A percentile compares a stretch with the other conserved stretches of the same genome.
These are phyloP conservation scores for Monomorium pharaonis DNA, from an alignment of 1,140 invertebrate genomes.

Conservation along the genomic window DNA sequence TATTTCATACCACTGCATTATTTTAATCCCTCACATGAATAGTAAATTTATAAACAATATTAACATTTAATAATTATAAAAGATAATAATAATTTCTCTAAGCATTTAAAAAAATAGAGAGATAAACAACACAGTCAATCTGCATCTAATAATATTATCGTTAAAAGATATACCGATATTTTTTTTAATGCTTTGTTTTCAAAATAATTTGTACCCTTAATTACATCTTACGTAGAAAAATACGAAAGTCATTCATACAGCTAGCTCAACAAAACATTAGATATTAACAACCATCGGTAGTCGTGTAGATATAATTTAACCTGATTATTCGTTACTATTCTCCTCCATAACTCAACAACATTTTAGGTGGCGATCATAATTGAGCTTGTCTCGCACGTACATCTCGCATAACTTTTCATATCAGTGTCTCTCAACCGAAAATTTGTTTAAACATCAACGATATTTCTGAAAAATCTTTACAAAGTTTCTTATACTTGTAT, in stretches of 20 bases:
- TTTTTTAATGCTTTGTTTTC: not conserved
- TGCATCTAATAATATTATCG: not conserved
- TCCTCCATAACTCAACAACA: conserved; percentile 19
- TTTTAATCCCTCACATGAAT: not conserved
- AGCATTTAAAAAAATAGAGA: not conserved
- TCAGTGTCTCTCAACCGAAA: not conserved
- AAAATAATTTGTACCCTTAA: conserved; percentile 10
- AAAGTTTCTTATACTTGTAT: not conserved
- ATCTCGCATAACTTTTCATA: conserved; percentile 7
- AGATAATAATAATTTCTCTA: not conserved
- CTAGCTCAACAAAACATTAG: not conserved
- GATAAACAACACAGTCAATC: not conserved
- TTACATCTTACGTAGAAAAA: not conserved
- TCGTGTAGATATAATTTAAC: conserved; percentile 37
- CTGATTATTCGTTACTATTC: conserved; percentile 43
- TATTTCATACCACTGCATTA: not conserved
- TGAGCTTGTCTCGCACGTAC: not conserved
- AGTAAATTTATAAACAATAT: not conserved
- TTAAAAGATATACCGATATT: not conserved
- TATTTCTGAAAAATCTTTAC: not conserved
- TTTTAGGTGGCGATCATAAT: conserved; percentile 32
- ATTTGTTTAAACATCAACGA: not conserved
- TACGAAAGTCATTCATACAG: not conserved
- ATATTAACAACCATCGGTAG: conserved; percentile 11
- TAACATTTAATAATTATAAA: not conserved